Evolutionary conservation across 2,113 vertebrate species (phyloP), one percentile per base, ranked within the genome.

Genomic region (Artemisiospiza belli): DNA sequence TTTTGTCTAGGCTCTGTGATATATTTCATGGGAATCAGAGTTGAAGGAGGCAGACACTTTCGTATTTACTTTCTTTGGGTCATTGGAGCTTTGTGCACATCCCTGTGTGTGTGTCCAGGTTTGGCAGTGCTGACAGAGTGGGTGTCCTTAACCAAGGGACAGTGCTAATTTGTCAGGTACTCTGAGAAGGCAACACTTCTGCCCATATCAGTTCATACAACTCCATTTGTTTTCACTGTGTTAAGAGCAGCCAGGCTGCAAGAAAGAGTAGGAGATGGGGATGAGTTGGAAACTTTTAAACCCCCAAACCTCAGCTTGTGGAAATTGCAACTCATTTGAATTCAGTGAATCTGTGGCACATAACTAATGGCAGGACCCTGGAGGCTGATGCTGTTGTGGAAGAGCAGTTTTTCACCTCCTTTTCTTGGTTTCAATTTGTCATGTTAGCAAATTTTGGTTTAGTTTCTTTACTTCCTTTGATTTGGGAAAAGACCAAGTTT

Each of bases 261-360:
- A 37, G 58, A 72, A 59, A 15, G 24, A 49, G 16, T 2, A 57
- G 74, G 54, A 78, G 44, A 28, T 61, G 20, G 24, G 11, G 27
- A 35, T 47, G 20, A 33, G 13, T 15, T 3, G 9, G 44, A 84
- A 59, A n/a, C 66, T 47, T 55, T 37, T 61, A 57, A 88, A 44
- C 3, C 11, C 25, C 15, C 5, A 73, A 64, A 68, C 24, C 21
- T 51, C 35, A 52, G 27, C 33, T 33, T 52, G 2, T 55, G 64
- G 61, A 57, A 74, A 43, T 27, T n/a, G 63, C 49, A 89, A 2
- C 49, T 69, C 4, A 2, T 61, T 72, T 70, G 76, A 81, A 87
- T 55, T 73, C 19, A 52, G 0, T 44, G 57, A 55, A 66, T 52
- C 69, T 47, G 0, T 31, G 75, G 28, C 33, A 39, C 2, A 0